These are phyloP conservation scores for Disparrhopalites patrizii DNA, from an alignment of 2,888 invertebrate species.

Conservation along the genomic window DNA sequence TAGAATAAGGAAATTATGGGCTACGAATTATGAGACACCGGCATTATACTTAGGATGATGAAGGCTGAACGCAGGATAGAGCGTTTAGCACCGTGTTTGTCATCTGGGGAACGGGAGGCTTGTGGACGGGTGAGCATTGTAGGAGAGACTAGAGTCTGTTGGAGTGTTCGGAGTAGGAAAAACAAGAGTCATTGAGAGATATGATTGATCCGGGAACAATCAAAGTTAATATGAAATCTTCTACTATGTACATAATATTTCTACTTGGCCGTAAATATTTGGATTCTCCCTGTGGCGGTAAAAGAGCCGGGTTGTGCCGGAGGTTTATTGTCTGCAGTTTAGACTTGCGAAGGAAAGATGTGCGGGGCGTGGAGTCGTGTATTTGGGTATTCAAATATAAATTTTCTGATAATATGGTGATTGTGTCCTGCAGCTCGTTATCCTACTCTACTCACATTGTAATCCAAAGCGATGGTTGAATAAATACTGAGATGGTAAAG, in stretches of 20 bases:
- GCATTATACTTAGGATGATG: too few relatives aligned
- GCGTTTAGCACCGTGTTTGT: too few relatives aligned
- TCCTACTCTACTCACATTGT: slow-evolving; percentile 6
- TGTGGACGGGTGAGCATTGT: too few relatives aligned
- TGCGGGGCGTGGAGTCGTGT: neutral
- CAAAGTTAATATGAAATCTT: slow-evolving; percentile 5
- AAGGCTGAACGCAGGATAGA: too few relatives aligned
- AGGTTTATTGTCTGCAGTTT: neutral
- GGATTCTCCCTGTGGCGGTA: too few relatives aligned
- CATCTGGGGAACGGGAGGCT: too few relatives aligned
- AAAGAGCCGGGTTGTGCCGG: too few relatives aligned
- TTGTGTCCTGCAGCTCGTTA: slow-evolving; percentile 10
- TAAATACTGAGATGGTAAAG: slow-evolving; percentile 19
- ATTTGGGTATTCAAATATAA: slow-evolving; percentile 1
- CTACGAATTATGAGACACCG: too few relatives aligned
- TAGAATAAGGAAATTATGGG: too few relatives aligned
- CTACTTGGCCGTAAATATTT: too few relatives aligned
- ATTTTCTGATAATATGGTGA: slow-evolving; percentile 9
- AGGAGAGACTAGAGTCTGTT: neutral
- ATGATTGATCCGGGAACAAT: slow-evolving; percentile 22
- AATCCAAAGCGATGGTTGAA: slow-evolving; percentile 12
- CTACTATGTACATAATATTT: too few relatives aligned
- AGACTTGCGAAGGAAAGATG: neutral
- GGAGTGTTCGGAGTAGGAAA: slow-evolving; percentile 3
- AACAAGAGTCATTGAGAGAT: slow-evolving; percentile 25